These are phyloP conservation scores for Microchrysa polita DNA, from an alignment of 2,888 invertebrate genomes.

Conservation along the genomic window DNA sequence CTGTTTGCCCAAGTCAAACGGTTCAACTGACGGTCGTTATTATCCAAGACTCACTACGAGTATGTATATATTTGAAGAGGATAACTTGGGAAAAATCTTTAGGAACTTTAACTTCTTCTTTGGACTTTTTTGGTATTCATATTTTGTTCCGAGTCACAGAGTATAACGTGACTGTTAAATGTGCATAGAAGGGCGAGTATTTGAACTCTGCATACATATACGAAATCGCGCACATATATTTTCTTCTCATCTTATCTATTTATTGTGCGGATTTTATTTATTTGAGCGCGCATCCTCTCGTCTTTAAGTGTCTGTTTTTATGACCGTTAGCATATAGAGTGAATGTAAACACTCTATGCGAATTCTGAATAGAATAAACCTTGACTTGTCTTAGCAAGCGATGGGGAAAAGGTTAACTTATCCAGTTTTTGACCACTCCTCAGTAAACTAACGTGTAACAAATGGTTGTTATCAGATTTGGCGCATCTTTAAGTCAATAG, in stretches of 20 bases:
- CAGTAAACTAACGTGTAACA: conserved; percentile 32
- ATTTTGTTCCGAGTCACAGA: not conserved
- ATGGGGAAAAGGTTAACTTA: conserved; percentile 12
- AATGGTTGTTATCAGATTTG: conserved; percentile 31
- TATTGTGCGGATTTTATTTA: conserved; percentile 23
- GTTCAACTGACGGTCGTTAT: not conserved
- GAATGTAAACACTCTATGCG: not conserved
- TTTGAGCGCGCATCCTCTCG: conserved; percentile 20
- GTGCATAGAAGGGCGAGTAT: not conserved
- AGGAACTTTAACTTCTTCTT: not conserved
- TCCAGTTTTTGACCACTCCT: conserved; percentile 30
- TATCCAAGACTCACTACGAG: not conserved
- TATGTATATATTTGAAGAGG: too few species aligned
- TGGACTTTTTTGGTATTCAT: not conserved
- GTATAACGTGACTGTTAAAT: not conserved
- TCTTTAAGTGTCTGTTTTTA: conserved; percentile 16
- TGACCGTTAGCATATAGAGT: conserved; percentile 6
- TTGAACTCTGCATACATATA: not conserved
- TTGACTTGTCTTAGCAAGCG: not conserved
- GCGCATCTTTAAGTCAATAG: not conserved
- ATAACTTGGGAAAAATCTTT: not conserved
- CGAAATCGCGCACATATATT: conserved; percentile 20
- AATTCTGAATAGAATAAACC: conserved; percentile 8
- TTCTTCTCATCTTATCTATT: conserved; percentile 14
- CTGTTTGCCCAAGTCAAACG: not conserved